Evolutionary conservation across 2,113 vertebrate genomes (phyloP), one percentile per base, ranked within the genome.

Genomic region (Neomonachus schauinslandi): DNA sequence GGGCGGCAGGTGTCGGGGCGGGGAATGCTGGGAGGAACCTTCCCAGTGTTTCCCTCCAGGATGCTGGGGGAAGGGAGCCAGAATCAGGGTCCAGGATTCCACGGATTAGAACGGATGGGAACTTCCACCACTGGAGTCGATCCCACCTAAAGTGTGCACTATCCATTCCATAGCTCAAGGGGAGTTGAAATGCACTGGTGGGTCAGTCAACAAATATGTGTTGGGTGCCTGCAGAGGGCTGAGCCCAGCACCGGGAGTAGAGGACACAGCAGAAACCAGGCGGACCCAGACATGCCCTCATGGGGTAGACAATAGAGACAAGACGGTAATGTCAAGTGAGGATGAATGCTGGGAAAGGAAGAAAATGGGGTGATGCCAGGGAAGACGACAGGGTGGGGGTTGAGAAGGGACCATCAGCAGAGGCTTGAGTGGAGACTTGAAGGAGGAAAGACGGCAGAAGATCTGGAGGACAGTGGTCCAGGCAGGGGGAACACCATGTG

Each of bases 21-120:
- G 10, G 6, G 5, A 15, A 21, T 63, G 55, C 7, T 31, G n/a
- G 5, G 24, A 63, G 21, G 67, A 42, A 1, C 0, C 4, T 2
- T 19, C 16, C 2, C 14, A 36, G 24, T 57, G 51, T 76, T 71
- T 59, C 59, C 69, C 11, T 26, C 65, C 55, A 2, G 13, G 63
- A 9, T 16, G 39, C 46, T 49, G 24, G 59, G 39, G 10, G 21
- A 80, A 55, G 8, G 69, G 18, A 67, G 14, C 13, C 28, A 4
- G 33, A 42, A 31, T 57, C 19, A 49, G 1, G 36, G 24, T 12
- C 55, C 36, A 39, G 14, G 24, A n/a, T 55, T 26, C 19, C 11
- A 2, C 59, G n/a, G 49, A 26, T 65, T 46, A n/a, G 36, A 86
- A 57, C 53, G 3, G 46, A 49, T 49, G 69, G 67, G 49, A 67